Percentiles rank a stretch among this genome's conserved stretches.
Evolutionary conservation across 2,113 vertebrate species (phyloP).

Genomic region (Tragulus kanchil): DNA sequence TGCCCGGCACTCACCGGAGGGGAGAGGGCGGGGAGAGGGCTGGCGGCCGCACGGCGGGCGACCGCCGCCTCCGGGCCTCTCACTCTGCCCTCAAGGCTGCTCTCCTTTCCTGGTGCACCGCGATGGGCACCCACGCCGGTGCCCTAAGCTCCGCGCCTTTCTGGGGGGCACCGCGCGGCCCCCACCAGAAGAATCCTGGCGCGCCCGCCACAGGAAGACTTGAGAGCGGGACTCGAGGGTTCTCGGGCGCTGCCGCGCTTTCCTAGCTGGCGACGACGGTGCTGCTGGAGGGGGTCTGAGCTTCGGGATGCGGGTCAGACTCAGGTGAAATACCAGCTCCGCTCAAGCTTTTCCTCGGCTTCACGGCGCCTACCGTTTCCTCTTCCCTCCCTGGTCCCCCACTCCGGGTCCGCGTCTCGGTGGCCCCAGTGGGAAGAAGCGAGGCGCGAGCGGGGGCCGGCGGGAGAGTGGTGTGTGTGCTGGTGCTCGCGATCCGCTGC

Average conservation of each 20-base stretch:
- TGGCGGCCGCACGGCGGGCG: neutral
- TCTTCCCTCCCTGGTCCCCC: neutral
- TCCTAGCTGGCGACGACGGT: conserved; percentile 9
- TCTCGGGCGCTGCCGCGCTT: neutral
- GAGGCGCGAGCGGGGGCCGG: conserved; percentile 45
- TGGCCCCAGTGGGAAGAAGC: neutral
- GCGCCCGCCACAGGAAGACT: conserved; percentile 37
- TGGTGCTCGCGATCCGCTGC: conserved; percentile 81
- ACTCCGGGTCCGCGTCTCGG: neutral
- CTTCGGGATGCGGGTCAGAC: conserved; percentile 56
- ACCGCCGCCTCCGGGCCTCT: conserved; percentile 34
- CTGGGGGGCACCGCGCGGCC: neutral
- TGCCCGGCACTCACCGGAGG: conserved; percentile 72
- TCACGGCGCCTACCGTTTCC: neutral
- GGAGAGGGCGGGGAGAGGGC: conserved; percentile 58
- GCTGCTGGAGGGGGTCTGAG: conserved; percentile 33
- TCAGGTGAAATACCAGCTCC: conserved; percentile 15
- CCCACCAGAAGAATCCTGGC: conserved; percentile 32
- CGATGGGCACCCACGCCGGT: conserved; percentile 35
- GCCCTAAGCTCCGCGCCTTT: conserved; percentile 14
- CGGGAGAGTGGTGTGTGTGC: conserved; percentile 69
- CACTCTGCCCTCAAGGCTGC: conserved; percentile 9
- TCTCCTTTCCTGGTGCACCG: conserved; percentile 46
- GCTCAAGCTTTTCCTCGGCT: conserved; percentile 17
- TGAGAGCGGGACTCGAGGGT: conserved; percentile 28